phyloP scores from a whole-genome alignment of 2,797 vertebrate genomes.

The Psittacula echo region DNA sequence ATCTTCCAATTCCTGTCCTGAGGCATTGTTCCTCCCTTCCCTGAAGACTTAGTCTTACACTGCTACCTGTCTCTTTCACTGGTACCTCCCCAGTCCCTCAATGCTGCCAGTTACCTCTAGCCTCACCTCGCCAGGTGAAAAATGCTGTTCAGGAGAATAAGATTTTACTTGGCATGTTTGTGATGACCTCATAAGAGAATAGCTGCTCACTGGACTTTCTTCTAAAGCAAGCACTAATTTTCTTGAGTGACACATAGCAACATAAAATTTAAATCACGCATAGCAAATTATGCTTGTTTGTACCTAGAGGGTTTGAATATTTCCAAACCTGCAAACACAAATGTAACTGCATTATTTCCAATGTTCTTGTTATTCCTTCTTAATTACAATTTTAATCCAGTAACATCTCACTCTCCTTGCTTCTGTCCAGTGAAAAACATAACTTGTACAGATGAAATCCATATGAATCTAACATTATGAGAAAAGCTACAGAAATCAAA shows the following conservation, averaged over 20 bases:
- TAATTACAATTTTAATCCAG: background rate
- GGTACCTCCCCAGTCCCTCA: background rate
- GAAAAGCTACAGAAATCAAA: background rate
- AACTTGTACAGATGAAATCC: background rate
- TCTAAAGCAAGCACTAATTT: background rate
- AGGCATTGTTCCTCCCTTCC: background rate
- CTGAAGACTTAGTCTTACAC: accelerated
- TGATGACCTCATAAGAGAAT: background rate
- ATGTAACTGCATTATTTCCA: background rate
- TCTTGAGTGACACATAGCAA: background rate
- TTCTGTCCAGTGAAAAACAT: background rate
- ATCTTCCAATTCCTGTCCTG: background rate
- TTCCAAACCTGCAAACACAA: background rate
- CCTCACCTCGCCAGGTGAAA: background rate
- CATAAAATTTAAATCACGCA: background rate
- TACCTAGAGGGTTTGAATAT: background rate
- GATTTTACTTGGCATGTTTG: background rate
- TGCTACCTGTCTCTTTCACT: background rate
- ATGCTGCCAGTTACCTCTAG: background rate
- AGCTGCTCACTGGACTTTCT: background rate
- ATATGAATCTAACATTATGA: background rate
- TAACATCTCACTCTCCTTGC: background rate
- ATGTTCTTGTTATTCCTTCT: background rate
- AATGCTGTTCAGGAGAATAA: background rate
- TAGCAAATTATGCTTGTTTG: background rate